Percentiles rank a stretch among this genome's conserved stretches.
Conservation (phyloP, 2,113 vertebrate species). For the Pycnonotus jocosus region DNA sequence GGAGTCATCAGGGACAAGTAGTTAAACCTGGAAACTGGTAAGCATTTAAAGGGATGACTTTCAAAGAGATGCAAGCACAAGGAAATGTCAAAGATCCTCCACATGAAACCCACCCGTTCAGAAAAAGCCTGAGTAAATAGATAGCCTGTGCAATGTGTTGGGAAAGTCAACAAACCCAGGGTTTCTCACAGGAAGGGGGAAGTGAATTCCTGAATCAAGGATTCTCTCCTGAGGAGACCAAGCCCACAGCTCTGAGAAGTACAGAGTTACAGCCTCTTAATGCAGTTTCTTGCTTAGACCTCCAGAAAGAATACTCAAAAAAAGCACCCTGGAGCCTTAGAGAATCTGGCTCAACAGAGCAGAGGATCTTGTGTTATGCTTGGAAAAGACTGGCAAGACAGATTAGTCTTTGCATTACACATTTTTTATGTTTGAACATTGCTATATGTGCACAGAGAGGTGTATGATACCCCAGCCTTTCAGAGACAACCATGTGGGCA, state of each 20-base stretch:
- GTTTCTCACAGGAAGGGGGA: neutral
- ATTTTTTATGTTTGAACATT: neutral
- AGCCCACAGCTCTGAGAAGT: neutral
- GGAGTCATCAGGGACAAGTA: neutral
- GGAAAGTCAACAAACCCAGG: slow-evolving; percentile 9
- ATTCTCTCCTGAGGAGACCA: slow-evolving; percentile 7
- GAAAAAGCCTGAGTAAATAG: slow-evolving; percentile 52
- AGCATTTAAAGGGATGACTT: neutral
- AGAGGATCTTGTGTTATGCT: neutral
- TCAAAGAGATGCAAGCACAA: neutral
- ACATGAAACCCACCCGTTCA: neutral
- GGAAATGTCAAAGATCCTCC: neutral
- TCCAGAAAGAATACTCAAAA: neutral
- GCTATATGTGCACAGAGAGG: neutral
- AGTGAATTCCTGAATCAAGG: slow-evolving; percentile 21
- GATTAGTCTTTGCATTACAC: neutral
- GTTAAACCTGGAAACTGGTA: neutral
- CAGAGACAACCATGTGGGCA: neutral
- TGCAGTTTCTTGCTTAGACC: neutral
- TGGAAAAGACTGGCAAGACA: neutral
- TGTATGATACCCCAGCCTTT: neutral
- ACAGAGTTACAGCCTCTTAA: neutral
- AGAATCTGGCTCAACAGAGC: neutral
- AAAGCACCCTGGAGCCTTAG: neutral
- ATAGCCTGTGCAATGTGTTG: neutral